Evolutionary conservation across 2,797 vertebrate species (phyloP).

Genomic region (Micrastur ruficollis): DNA sequence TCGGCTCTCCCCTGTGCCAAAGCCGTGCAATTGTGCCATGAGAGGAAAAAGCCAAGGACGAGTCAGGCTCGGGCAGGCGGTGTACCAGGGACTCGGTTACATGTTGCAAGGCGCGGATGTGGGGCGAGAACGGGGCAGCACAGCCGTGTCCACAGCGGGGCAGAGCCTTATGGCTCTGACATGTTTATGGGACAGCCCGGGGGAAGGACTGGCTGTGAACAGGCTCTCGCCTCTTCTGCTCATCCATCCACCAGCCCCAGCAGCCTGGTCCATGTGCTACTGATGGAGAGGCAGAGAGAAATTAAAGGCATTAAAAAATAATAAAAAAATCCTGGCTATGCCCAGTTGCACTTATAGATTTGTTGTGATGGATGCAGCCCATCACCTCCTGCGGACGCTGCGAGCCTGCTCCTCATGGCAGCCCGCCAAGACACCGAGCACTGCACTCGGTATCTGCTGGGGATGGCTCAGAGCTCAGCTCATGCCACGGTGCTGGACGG

Average conservation of each 20-base stretch:
- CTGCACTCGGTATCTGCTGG: neutral
- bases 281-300: neutral
- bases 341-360: neutral
- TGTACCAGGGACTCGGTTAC: neutral
- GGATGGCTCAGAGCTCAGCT: neutral
- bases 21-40: neutral
- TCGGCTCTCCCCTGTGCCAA: neutral
- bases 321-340: neutral
- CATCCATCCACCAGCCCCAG: neutral
- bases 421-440: neutral
- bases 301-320: neutral
- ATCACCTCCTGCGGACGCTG: neutral
- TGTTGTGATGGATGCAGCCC: neutral
- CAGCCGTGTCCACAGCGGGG: rapidly evolving
- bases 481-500: rapidly evolving
- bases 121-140: neutral
- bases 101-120: rapidly evolving
- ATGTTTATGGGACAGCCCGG: neutral
- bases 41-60: neutral
- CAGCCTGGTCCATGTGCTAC: neutral
- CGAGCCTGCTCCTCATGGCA: neutral
- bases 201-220: neutral
- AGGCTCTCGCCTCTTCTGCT: neutral
- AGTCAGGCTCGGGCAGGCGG: neutral
- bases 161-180: neutral